Evolutionary conservation across 64 coral and sea anemone species (phyloP), one percentile per base, ranked within the genome.

Genomic region (Montipora capricornis): DNA sequence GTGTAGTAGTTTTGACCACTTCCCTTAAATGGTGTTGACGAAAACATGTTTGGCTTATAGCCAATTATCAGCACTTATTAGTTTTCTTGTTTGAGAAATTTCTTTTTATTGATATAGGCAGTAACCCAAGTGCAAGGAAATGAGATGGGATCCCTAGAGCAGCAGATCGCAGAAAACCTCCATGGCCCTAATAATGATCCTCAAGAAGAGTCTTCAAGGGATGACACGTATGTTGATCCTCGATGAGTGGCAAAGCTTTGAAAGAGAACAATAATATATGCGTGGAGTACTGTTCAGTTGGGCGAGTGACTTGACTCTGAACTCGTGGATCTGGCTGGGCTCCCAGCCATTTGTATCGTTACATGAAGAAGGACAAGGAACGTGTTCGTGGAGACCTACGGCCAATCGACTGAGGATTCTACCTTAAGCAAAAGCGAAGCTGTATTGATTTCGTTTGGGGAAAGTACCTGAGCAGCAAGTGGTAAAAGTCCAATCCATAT

Each of bases 111-210:
- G 8, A 8, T 57, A 11, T 57, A 91, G 90, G 51, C 15, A 14
- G 44, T 92, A 61, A 69, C 90, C 49, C 51, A 82, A 19, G 49
- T 82, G 37, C 64, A 92, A 20, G 80, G 90, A 52, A 83, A 44
- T 74, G 53, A 64, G 70, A 77, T 76, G 70, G 61, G 19, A 13
- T 37, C 20, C 7, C 68, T 92, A 14, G 79, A 84, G 57, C 67
- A 76, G 7, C 71, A 83, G 73, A 84, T 92, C 61, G 73, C 75
- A 80, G 15, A 20, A 74, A 92, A 84, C 78, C 4, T 62, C 16
- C 52, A 76, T 58, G 80, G 80, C 13, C 52, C 80, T 26, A 59
- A 5, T 2, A 49, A 84, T 52, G 52, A 51, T 13, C 14, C 44
- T 3, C n/a, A 2, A 5, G 78, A 80, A 4, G 76, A 90, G 17